Base-by-base conservation (phyloP, 1,140 invertebrate genomes). In the Drosophila insularis region DNA sequence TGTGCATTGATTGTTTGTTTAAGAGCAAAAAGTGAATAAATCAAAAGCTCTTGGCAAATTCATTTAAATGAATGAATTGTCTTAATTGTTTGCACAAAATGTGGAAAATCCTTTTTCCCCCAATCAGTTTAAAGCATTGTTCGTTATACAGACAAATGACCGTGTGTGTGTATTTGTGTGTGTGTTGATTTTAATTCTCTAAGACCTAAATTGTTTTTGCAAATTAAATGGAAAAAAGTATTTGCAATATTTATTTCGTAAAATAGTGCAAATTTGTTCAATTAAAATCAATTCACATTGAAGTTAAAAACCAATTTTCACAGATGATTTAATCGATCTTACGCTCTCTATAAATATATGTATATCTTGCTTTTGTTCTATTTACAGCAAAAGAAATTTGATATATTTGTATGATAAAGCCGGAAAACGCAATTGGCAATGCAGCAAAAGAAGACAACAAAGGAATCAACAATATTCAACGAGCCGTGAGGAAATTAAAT, bases 401-500 rank as follows among this genome's bases (percentile, higher is more conserved):
- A 14, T 46, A 17, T 46, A 3, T 46, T 17, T 56, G 32, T 56
- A 11, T 56, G 27, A 35, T 35, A 32, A 32, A 35, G 31, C 2
- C n/a, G 13, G 17, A 53, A 39, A 37, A 50, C 4, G 2, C 43
- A 32, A 40, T 7, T 8, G 21, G 46, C 32, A 40, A 37, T 50
- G 43, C 43, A 21, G 43, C 43, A 21, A 27, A 37, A 37, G 10
- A 11, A 17, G 19, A 39, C 21, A 35, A 31, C 8, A 37, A 46
- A 54, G 39, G 64, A 65, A 66, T 65, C 71, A 61, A 69, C 58
- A 70, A 40, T 23, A 65, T 40, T 65, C 80, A 78, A 62, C 74
- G 64, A 65, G 59, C 40, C 63, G 46, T 62, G 21, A 69, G 50
- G 66, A 63, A 87, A 86, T 81, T 65, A 68, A 78, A 87, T 86